Base-by-base conservation (phyloP, 2,113 vertebrate species). In the Plestiodon gilberti region DNA sequence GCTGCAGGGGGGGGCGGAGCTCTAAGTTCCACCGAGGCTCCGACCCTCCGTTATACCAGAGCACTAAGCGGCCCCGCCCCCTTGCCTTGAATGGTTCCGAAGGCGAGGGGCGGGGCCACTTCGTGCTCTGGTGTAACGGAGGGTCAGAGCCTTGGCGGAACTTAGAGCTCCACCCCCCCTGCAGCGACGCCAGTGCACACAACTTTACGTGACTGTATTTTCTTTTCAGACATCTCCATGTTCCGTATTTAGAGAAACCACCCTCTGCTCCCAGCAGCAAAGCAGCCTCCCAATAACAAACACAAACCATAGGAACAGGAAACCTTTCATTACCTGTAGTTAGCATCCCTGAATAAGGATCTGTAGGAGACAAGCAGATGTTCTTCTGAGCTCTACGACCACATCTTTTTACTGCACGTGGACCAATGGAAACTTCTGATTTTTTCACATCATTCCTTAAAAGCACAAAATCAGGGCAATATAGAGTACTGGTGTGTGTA, bases 361-460 rank as follows among this genome's bases (percentile, higher is more conserved):
- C 98, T 22, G 96, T 96, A 0, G 98, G 97, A 38, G 98, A 97
- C 90, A 97, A 90, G 79, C 96, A 97, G 82, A 97, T 0, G 8
- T 96, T 98, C 93, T 97, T 97, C 94, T 97, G 96, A 84, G 96
- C 90, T 92, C 96, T 96, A 83, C 97, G 98, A 64, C 97, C 97
- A 69, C 97, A 98, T 48, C 96, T 95, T 88, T 97, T 95, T 88
- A 96, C 95, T 30, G 94, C 18, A 2, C 79, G 84, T 87, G 67
- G 89, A 30, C 90, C 91, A 64, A 81, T 65, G 0, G 79, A 94
- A 90, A 91, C 76, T 71, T 97, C 97, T 0, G 95, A 70, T 3
- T 94, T 95, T 81, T 96, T 96, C 17, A 93, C 38, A 69, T 98
- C 96, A 89, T 95, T 95, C 87, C 98, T 98, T 94, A n/a, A 91